These are phyloP conservation scores for Heliconius sara DNA, from an alignment of 2,888 invertebrate genomes.

Conservation along the genomic window DNA sequence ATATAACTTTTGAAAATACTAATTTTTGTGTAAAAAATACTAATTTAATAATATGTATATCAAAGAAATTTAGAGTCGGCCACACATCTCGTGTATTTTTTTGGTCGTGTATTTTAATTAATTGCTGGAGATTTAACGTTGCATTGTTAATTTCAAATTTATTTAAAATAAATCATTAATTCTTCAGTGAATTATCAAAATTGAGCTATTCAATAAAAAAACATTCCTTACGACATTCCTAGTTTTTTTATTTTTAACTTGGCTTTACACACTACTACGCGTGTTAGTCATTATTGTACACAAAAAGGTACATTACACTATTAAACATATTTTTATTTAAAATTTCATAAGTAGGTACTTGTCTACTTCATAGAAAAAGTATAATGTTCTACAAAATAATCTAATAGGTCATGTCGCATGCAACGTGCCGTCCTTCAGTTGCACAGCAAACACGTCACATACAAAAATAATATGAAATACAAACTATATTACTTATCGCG, in stretches of 20 bases:
- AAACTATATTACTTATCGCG: conserved; percentile 13
- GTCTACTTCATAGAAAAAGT: conserved; percentile 9
- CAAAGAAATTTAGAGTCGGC: no score
- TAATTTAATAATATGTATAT: no score
- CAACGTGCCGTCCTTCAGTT: conserved; percentile 16
- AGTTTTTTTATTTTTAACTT: no score
- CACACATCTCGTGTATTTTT: neutral
- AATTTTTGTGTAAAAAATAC: no score
- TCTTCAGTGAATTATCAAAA: neutral
- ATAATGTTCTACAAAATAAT: neutral
- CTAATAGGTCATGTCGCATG: conserved; percentile 24
- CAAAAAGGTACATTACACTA: neutral
- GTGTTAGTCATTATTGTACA: neutral
- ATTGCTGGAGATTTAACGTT: neutral
- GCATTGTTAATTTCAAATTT: neutral
- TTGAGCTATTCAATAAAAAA: neutral
- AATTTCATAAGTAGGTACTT: neutral
- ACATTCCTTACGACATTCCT: no score
- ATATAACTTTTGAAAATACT: no score
- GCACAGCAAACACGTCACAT: conserved; percentile 8
- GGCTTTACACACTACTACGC: no score
- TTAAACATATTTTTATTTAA: neutral
- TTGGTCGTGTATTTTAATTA: neutral
- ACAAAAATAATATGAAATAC: conserved; percentile 1
- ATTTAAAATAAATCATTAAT: neutral